Evolutionary conservation across 2,888 invertebrate genomes (phyloP), one percentile per base, ranked within the genome.

Genomic region (Idaea straminata): DNA sequence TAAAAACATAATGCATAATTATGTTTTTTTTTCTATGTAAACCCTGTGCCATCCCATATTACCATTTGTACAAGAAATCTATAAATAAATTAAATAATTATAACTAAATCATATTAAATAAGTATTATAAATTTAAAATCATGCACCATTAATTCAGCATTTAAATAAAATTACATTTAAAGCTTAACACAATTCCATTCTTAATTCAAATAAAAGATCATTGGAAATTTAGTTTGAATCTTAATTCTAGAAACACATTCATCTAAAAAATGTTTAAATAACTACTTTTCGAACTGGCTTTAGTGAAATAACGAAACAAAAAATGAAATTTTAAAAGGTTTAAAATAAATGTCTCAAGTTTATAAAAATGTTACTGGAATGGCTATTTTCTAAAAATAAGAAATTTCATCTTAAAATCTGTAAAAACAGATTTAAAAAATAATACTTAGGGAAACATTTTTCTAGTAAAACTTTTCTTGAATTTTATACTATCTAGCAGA

Each of bases 61-160:
- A 67, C 72, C 69, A 60, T 68, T 71, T 72, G 62, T 65, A 66
- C 64, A 74, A 65, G 62, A 69, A 65, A 57, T 61, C 63, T 64
- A 68, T 69, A 59, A 62, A 62, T 64, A 69, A 62, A 61, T 62
- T 59, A 62, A 35, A 66, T 63, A 63, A 64, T 69, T 62, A 67
- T 68, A 59, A 16, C 64, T n/a, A 63, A 61, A 15, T 65, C 62
- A 65, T 66, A 62, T 63, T 58, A 66, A 66, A 62, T 63, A 65
- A 66, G 57, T 64, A 64, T 65, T 64, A 64, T 61, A 67, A 64
- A 66, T 34, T 57, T 16, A 62, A 62, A 72, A 70, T 69, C 73
- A 82, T 82, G 90, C 90, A 90, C 91, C 88, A 85, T 80, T 71
- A 73, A 84, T 91, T 90, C 88, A 91, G 88, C 92, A 79, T 79